Base-by-base conservation (phyloP, 2,888 invertebrate genomes). In the Thera obeliscata region DNA sequence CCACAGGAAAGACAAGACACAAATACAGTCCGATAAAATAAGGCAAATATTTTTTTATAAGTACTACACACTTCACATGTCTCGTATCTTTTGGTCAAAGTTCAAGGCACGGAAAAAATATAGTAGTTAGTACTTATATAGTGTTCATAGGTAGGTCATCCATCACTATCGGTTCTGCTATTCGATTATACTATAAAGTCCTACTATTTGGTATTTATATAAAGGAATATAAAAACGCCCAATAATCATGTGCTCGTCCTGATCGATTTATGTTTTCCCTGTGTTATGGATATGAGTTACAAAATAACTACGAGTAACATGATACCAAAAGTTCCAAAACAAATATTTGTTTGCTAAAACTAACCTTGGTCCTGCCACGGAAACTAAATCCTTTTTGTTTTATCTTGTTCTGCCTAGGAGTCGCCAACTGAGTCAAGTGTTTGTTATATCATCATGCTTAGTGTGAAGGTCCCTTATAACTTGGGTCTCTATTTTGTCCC, bases 71-170 rank as follows among this genome's bases (percentile, higher is more conserved):
- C 50, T 22, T 52, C 55, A 55, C 55, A 55, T 55, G 55, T 3
- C 36, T 55, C 36, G n/a, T 55, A 55, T 55, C 43, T 57, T 38
- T 11, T 35, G 57, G 57, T 57, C 57, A 57, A 11, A 57, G 46
- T 46, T 57, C 46, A 57, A 46, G 57, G 46, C 33, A 48, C 57
- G 46, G 46, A 48, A 48, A 22, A 46, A 57, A 52, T 52, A 52
- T 52, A 52, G 52, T 33, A 50, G 7, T 22, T 50, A 22, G 52
- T 52, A 33, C 52, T 22, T 52, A 52, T 22, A 22, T 22, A 22
- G 22, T 22, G 22, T 22, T 22, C 8, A 33, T 9, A 33, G 8
- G 22, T 33, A 52, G 52, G 52, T 22, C 8, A 52, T 33, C 33
- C 8, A 52, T 33, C 33, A 49, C n/a, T 52, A 52, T 52, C 52